Conservation (phyloP, 2,797 vertebrate genomes). For the Mormyrus hasselquistii region DNA sequence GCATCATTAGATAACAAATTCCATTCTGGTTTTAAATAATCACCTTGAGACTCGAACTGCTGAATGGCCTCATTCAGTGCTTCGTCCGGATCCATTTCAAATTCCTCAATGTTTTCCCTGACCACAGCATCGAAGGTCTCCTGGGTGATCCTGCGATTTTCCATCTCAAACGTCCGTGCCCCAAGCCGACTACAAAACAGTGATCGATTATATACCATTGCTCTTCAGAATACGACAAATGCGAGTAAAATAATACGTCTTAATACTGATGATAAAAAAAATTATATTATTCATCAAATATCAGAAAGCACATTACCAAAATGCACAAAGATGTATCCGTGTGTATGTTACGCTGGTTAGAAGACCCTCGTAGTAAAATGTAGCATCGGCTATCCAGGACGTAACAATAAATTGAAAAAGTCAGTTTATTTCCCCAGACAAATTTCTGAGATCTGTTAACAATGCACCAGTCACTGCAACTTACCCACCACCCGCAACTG, state of each 20-base stretch:
- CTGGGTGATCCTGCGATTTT: constrained; percentile 76
- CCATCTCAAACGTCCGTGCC: constrained; percentile 55
- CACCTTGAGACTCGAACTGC: constrained; percentile 93
- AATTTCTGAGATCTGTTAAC: not conserved
- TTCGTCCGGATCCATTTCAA: constrained; percentile 80
- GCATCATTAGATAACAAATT: not conserved
- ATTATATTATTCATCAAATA: not conserved
- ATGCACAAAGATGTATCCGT: not conserved
- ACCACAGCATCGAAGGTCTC: constrained; percentile 89
- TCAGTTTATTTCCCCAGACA: not conserved
- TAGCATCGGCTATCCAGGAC: not conserved
- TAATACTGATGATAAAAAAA: not conserved
- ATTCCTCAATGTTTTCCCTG: constrained; percentile 82
- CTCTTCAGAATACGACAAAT: not conserved
- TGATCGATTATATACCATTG: not conserved
- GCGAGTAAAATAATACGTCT: not conserved
- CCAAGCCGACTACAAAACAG: not conserved
- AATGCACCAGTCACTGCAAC: not conserved
- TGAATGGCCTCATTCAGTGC: constrained; percentile 80
- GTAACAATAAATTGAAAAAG: not conserved
- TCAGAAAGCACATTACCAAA: not conserved
- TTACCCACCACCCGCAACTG: not conserved
- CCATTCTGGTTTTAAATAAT: not conserved
- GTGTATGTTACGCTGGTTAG: not conserved
- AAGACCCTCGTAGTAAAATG: not conserved